Evolutionary conservation across 2,797 vertebrate genomes (phyloP).

Genomic region (Smutsia gigantea): DNA sequence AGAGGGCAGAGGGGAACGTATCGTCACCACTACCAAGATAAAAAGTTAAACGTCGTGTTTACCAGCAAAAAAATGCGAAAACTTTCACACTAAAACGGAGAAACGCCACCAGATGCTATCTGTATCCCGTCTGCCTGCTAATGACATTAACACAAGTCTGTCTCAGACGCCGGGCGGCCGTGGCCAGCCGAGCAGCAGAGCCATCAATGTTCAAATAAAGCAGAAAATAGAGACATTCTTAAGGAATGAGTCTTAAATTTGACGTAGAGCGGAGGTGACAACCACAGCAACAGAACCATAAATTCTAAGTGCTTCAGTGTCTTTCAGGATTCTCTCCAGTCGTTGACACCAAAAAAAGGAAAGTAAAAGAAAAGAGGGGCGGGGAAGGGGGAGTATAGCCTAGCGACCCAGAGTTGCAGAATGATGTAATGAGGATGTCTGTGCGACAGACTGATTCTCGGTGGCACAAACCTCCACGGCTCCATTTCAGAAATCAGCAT

Average conservation of each 20-base stretch:
- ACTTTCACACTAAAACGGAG: not conserved
- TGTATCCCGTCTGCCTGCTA: conserved; percentile 48
- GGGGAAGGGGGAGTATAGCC: not conserved
- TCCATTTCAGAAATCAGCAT: conserved; percentile 60
- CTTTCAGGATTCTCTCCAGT: conserved; percentile 78
- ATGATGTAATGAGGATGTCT: conserved; percentile 65
- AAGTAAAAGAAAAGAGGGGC: not conserved
- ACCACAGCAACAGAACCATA: conserved; percentile 79
- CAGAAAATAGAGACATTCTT: conserved; percentile 88
- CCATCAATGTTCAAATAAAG: conserved; percentile 86
- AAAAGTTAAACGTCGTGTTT: conserved; percentile 26
- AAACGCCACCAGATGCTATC: conserved; percentile 52
- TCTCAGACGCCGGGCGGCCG: conserved; percentile 56
- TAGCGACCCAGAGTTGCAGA: not conserved
- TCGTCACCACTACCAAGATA: not conserved
- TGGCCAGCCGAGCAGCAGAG: conserved; percentile 77
- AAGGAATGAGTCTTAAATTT: conserved; percentile 84
- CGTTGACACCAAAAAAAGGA: conserved; percentile 63
- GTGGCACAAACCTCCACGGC: conserved; percentile 48
- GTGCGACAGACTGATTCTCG: conserved; percentile 62
- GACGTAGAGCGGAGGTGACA: conserved; percentile 86
- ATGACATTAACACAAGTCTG: conserved; percentile 69
- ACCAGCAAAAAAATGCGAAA: not conserved
- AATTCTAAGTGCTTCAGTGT: conserved; percentile 75
- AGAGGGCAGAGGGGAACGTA: not conserved